Percentiles rank a stretch among this genome's conserved stretches.
Conservation (phyloP, 2,888 invertebrate species). For the Latrodectus elegans region DNA sequence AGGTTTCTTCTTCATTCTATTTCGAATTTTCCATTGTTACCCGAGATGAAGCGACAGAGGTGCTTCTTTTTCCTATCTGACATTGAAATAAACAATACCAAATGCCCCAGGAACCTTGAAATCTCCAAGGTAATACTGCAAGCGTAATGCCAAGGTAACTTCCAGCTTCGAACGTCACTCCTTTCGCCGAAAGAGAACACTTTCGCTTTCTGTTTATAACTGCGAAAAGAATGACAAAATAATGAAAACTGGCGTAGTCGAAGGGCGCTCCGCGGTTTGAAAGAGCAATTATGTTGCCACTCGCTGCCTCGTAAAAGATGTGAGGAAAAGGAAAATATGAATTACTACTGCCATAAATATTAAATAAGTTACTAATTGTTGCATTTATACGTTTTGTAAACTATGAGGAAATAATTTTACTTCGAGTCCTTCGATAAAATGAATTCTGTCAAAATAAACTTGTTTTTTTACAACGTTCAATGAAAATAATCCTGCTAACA, state of each 20-base stretch:
- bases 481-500: too few species aligned
- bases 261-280: background rate
- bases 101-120: slow-evolving; percentile 18
- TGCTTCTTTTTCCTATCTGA: slow-evolving; percentile 12
- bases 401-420: too few species aligned
- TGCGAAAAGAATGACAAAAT: slow-evolving; percentile 5
- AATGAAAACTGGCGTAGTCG: slow-evolving; percentile 1
- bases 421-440: too few species aligned
- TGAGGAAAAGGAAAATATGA: background rate
- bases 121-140: background rate
- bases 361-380: slow-evolving; percentile 1
- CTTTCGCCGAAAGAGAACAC: background rate
- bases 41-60: background rate
- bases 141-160: slow-evolving; percentile 30
- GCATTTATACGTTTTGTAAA: background rate
- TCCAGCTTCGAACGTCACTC: background rate
- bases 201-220: slow-evolving; percentile 2
- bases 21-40: background rate
- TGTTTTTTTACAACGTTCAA: too few species aligned
- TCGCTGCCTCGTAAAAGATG: background rate
- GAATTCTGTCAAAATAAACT: too few species aligned
- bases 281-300: slow-evolving; percentile 5
- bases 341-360: background rate
- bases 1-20: too few species aligned
- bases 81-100: slow-evolving; percentile 22